Conservation (phyloP, 2,888 invertebrate genomes). For the Brachylomia viminalis region DNA sequence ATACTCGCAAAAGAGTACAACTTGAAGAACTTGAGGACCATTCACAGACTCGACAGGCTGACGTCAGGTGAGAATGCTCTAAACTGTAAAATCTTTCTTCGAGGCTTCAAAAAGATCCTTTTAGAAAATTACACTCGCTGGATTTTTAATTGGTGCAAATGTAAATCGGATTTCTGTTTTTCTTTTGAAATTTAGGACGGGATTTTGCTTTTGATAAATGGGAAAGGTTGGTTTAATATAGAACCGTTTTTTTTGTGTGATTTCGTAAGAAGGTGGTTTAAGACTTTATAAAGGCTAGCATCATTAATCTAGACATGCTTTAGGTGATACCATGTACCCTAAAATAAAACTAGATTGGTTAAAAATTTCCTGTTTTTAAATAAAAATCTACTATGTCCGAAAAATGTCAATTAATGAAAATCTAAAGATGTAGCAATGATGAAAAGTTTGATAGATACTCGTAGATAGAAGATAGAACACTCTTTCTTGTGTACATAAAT, state of each 20-base stretch:
- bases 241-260: not conserved
- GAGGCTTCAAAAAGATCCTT: constrained; percentile 21
- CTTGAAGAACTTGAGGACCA: constrained; percentile 97
- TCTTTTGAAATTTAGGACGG: constrained; percentile 10
- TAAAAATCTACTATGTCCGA: not conserved
- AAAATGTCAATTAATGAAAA: not conserved
- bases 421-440: not conserved
- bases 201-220: constrained; percentile 15
- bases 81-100: constrained; percentile 39
- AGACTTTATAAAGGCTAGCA: not conserved
- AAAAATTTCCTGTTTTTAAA: not conserved
- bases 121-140: constrained; percentile 33
- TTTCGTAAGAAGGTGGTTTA: not conserved
- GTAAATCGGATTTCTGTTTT: constrained; percentile 18
- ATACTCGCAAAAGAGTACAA: constrained; percentile 99
- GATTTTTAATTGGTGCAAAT: constrained; percentile 24
- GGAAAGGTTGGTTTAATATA: constrained; percentile 1
- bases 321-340: not conserved
- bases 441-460: not conserved
- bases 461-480: too few species aligned
- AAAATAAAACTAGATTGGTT: too few species aligned
- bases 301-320: not conserved
- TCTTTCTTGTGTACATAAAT: too few species aligned
- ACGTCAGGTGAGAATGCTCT: constrained; percentile 93
- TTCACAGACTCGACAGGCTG: constrained; percentile 98